These are phyloP conservation scores for Nylanderia fulva DNA, from an alignment of 1,140 invertebrate genomes.

Conservation along the genomic window DNA sequence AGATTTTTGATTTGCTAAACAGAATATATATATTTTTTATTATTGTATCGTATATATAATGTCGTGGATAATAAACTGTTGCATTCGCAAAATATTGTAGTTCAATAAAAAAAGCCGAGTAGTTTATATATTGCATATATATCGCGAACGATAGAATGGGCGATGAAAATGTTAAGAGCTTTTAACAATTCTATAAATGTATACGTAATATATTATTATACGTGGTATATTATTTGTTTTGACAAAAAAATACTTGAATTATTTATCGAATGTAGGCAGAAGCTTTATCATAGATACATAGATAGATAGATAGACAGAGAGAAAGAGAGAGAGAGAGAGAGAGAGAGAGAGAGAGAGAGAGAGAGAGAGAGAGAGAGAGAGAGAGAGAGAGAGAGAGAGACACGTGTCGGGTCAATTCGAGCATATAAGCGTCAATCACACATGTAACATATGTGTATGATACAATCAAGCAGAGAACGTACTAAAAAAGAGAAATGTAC, in stretches of 20 bases:
- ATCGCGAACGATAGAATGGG: background rate
- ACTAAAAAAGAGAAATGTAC: background rate
- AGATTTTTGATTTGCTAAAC: background rate
- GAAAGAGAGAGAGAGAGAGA: too few species aligned
- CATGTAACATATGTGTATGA: background rate
- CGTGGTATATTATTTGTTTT: background rate
- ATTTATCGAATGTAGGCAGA: background rate
- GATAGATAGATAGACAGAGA: too few species aligned
- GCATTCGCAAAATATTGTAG: background rate
- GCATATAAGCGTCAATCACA: background rate
- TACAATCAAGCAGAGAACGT: background rate
- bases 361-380: too few species aligned
- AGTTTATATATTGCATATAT: background rate
- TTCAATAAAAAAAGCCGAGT: background rate
- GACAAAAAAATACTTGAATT: constrained; percentile 15
- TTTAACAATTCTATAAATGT: background rate
- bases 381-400: too few species aligned
- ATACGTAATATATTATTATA: too few species aligned
- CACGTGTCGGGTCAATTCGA: background rate
- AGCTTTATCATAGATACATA: background rate
- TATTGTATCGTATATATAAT: background rate
- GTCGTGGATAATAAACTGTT: background rate
- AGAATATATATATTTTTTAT: constrained; percentile 12
- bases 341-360: too few species aligned
- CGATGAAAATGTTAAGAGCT: background rate